phyloP scores from a whole-genome alignment of 2,113 vertebrate genomes.

The Ranitomeya imitator region DNA sequence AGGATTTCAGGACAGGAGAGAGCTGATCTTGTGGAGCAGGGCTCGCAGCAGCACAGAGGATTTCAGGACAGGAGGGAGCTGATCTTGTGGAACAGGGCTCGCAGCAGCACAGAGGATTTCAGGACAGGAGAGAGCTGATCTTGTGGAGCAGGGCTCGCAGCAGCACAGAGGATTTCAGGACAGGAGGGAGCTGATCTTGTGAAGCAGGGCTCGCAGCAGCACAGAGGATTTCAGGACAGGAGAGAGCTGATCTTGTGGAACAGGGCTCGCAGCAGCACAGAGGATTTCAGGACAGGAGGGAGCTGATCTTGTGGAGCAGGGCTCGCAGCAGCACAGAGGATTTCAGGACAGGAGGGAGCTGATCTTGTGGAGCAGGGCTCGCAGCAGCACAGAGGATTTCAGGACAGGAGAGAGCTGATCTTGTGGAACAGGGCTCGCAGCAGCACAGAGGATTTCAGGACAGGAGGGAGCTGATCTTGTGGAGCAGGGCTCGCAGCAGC shows the following conservation, averaged over 20 bases:
- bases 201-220: not conserved
- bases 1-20: not conserved
- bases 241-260: not conserved
- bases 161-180: not conserved
- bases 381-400: not conserved
- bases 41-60: not conserved
- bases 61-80: too few species aligned
- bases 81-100: not conserved
- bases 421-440: not conserved
- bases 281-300: too few species aligned
- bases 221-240: not conserved
- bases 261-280: not conserved
- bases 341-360: not conserved
- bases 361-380: not conserved
- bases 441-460: not conserved
- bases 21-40: not conserved
- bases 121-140: not conserved
- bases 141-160: not conserved
- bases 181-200: too few species aligned
- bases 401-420: too few species aligned
- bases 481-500: not conserved
- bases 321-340: not conserved
- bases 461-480: not conserved
- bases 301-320: not conserved
- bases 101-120: not conserved